Base-by-base conservation (phyloP, 2,888 invertebrate genomes). In the Polyploca ridens region DNA sequence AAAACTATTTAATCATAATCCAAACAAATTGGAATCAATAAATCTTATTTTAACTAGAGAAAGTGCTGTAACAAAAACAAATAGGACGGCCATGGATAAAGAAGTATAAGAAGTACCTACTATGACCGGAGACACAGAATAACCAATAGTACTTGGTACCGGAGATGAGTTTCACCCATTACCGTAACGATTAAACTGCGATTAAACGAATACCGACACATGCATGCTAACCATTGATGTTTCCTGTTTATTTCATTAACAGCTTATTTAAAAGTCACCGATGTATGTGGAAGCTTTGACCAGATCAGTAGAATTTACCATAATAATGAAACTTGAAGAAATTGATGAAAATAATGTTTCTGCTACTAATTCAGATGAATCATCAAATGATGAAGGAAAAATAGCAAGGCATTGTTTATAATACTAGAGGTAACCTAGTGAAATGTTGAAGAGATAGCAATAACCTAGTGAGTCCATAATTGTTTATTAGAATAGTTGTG, bases 161-260 rank as follows among this genome's bases (percentile, higher is more conserved):
- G 54, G 84, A 84, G 88, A 81, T 84, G 83, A 78, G 86, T 92
- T 91, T 92, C 91, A 87, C 91, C 90, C 79, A 91, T 91, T 91
- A 91, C 86, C 78, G 77, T 82, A 78, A 85, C 85, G 83, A 89
- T 89, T 90, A 89, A 86, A 82, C 79, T 77, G 69, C 82, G 85
- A 90, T 90, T 90, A 90, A 85, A 84, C 77, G 87, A 86, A 88
- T 90, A 79, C 88, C 87, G 74, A 74, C 82, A 59, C 59, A 41
- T 38, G 61, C 61, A 81, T 75, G 72, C 74, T 71, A 69, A 65
- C 65, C 70, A 69, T 72, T 61, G 69, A 68, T 73, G 81, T 81
- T 90, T 91, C 91, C 90, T 90, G 89, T 89, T 85, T 61, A 41
- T 61, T 61, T 61, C 44, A 61, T 61, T 41, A 61, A 41, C 33